phyloP scores from a whole-genome alignment of 2,113 vertebrate genomes.

The Podarcis muralis region DNA sequence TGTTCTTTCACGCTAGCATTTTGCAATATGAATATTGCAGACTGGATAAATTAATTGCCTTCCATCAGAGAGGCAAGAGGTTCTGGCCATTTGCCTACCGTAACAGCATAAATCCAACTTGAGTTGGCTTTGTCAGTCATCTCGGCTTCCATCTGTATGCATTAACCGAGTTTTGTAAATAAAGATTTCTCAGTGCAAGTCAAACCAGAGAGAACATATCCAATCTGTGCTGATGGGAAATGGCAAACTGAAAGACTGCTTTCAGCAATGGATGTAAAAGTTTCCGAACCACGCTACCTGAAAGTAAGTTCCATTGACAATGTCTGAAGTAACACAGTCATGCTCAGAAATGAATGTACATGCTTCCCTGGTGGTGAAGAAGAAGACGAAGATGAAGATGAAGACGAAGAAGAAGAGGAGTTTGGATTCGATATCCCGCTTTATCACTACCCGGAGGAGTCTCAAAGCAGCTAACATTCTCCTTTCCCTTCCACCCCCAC shows the following conservation, averaged over 20 bases:
- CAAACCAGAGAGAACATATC: not conserved
- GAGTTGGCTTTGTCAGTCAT: not conserved
- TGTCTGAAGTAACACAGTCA: not conserved
- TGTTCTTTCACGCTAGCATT: not conserved
- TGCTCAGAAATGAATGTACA: not conserved
- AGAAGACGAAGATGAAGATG: too few relatives aligned
- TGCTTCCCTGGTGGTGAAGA: not conserved
- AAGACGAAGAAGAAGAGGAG: rapidly evolving
- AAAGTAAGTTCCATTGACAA: not conserved
- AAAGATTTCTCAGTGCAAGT: not conserved
- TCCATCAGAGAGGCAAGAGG: not conserved
- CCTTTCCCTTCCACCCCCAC: too few relatives aligned
- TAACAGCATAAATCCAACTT: not conserved
- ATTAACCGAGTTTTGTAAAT: not conserved
- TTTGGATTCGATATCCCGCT: too few relatives aligned
- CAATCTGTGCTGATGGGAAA: not conserved
- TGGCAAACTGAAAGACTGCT: not conserved
- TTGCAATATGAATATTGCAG: not conserved
- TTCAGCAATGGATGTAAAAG: not conserved
- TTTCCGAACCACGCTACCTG: not conserved
- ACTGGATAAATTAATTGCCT: not conserved
- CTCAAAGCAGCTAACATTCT: too few relatives aligned
- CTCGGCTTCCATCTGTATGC: not conserved
- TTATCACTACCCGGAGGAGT: too few relatives aligned
- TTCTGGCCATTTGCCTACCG: not conserved